A percentile compares a stretch with the other conserved stretches of the same genome.
phyloP scores from a whole-genome alignment of 2,888 invertebrate species.

The Apodemia duryi region DNA sequence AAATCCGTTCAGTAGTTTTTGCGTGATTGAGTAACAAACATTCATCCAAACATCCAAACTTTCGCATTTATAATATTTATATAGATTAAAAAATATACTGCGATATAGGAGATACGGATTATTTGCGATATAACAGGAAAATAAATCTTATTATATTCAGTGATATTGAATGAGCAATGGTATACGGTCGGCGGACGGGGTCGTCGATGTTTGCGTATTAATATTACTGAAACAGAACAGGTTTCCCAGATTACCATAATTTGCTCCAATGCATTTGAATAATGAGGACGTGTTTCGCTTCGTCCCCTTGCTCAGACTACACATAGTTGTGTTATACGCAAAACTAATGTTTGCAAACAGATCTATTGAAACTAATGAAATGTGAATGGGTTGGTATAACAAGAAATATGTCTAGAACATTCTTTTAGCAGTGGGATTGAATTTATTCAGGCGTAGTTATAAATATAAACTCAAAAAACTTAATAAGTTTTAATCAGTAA shows the following conservation, averaged over 20 bases:
- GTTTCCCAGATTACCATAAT: conserved; percentile 77
- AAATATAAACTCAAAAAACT: too few species aligned
- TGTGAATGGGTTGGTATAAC: conserved; percentile 22
- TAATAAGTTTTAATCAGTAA: too few species aligned
- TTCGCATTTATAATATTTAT: too few species aligned
- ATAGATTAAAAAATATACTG: neutral
- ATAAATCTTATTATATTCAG: conserved; percentile 20
- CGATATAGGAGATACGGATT: neutral
- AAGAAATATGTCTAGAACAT: neutral
- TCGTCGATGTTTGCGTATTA: conserved; percentile 68
- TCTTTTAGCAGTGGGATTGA: neutral
- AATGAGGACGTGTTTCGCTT: conserved; percentile 71
- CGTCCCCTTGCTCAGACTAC: conserved; percentile 35
- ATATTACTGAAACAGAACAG: conserved; percentile 76
- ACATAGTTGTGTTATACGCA: conserved; percentile 23
- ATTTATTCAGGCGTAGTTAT: too few species aligned
- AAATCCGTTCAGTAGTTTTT: too few species aligned
- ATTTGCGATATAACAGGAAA: neutral
- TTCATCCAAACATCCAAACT: too few species aligned
- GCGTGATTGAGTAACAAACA: too few species aligned
- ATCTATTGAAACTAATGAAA: conserved; percentile 27
- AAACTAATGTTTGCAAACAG: conserved; percentile 28
- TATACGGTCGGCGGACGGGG: conserved; percentile 31
- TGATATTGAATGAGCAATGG: conserved; percentile 22
- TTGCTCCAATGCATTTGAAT: conserved; percentile 78